A percentile compares a stretch with the other conserved stretches of the same genome.
These are phyloP conservation scores for Enteromius argenteus DNA, from an alignment of 2,797 vertebrate genomes.

Conservation along the genomic window DNA sequence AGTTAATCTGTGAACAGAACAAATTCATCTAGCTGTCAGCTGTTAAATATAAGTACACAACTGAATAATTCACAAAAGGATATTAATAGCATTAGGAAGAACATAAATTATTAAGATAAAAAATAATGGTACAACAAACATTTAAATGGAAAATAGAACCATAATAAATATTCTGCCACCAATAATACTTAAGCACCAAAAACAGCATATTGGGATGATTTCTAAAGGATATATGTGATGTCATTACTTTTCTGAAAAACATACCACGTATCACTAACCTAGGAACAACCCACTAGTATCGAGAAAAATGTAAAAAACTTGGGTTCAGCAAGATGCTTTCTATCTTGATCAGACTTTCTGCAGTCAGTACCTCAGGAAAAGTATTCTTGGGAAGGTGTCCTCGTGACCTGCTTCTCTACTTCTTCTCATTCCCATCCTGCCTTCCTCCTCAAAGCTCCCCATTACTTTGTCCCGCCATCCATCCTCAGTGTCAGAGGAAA, in stretches of 20 bases:
- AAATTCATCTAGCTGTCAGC: too few relatives aligned
- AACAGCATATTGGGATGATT: neutral
- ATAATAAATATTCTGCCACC: neutral
- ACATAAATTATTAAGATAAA: neutral
- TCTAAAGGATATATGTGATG: neutral
- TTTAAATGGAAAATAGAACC: neutral
- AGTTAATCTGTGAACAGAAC: too few relatives aligned
- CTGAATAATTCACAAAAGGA: too few relatives aligned
- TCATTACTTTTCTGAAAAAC: neutral
- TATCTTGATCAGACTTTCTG: neutral
- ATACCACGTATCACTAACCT: neutral
- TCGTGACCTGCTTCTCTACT: neutral
- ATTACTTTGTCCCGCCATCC: slow-evolving; percentile 19
- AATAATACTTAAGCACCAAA: neutral
- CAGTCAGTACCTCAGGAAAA: neutral
- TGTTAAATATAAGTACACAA: too few relatives aligned
- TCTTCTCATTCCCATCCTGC: slow-evolving; percentile 20
- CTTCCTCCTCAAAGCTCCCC: slow-evolving; percentile 19
- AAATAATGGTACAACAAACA: neutral
- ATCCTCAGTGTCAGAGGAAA: slow-evolving; percentile 14
- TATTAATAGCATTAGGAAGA: neutral
- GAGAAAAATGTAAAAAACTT: neutral
- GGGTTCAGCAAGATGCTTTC: neutral
- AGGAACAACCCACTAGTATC: neutral
- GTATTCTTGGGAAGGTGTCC: neutral